These are phyloP conservation scores for Microtus oregoni DNA, from an alignment of 2,113 vertebrate species.

Conservation along the genomic window DNA sequence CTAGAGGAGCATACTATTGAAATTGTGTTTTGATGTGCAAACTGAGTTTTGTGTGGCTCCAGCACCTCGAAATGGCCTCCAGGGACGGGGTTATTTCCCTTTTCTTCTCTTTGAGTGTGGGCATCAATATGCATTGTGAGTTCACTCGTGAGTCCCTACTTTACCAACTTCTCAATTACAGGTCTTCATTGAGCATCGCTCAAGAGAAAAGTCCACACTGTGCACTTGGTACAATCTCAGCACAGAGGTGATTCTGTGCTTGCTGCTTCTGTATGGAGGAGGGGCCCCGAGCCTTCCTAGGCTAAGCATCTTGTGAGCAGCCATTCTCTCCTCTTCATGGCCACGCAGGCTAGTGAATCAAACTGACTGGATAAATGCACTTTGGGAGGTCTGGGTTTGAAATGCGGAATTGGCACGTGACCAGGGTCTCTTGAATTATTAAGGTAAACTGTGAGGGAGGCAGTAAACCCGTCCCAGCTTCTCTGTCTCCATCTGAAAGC, in stretches of 20 bases:
- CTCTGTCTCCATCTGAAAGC: not conserved
- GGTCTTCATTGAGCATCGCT: fast-evolving
- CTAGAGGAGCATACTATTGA: fast-evolving
- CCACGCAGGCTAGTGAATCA: not conserved
- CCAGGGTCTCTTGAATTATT: not conserved
- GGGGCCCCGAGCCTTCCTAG: not conserved
- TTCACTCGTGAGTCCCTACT: too few species aligned
- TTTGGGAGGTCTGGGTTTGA: not conserved
- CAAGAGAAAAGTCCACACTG: fast-evolving
- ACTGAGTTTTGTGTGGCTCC: not conserved
- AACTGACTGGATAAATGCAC: not conserved
- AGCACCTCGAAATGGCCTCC: not conserved
- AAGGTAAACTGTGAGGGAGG: slow-evolving; percentile 1
- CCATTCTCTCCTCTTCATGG: fast-evolving
- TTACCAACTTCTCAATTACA: fast-evolving
- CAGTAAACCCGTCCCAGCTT: not conserved
- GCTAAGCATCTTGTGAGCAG: not conserved
- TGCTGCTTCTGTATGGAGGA: not conserved
- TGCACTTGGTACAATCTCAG: fast-evolving
- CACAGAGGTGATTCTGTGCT: fast-evolving
- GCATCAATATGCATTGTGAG: not conserved
- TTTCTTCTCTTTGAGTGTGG: not conserved
- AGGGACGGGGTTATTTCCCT: not conserved
- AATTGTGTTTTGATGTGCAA: not conserved
- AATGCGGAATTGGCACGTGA: not conserved